A percentile compares a stretch with the other conserved stretches of the same genome.
These are phyloP conservation scores for Chalcosyrphus nemorum DNA, from an alignment of 2,888 invertebrate genomes.

Conservation along the genomic window DNA sequence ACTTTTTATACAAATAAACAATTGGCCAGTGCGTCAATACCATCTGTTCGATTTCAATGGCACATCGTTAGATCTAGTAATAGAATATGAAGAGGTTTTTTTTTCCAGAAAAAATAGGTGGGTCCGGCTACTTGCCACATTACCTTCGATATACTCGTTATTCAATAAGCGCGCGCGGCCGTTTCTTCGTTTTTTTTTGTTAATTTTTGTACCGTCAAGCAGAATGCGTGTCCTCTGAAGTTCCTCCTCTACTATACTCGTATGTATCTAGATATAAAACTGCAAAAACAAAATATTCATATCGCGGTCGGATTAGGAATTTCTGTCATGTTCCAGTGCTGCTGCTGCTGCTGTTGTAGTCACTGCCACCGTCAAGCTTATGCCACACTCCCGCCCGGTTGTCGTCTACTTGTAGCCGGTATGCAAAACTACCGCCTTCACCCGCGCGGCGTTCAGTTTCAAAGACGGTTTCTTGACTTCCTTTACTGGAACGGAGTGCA, in stretches of 20 bases:
- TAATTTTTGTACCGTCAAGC: conserved; percentile 11
- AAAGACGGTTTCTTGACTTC: conserved; percentile 51
- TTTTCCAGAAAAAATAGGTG: conserved; percentile 19
- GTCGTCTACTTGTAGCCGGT: conserved; percentile 50
- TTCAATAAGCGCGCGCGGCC: conserved; percentile 29
- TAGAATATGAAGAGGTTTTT: conserved; percentile 36
- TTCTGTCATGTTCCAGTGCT: conserved; percentile 69
- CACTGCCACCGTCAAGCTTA: conserved; percentile 32
- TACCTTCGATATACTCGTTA: conserved; percentile 63
- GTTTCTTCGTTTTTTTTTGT: conserved; percentile 14
- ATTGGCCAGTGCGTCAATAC: conserved; percentile 60
- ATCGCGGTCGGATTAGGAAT: conserved; percentile 71
- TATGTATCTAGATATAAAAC: conserved; percentile 60
- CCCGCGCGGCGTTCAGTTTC: conserved; percentile 15
- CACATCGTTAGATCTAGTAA: conserved; percentile 65
- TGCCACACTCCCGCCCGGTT: conserved; percentile 43
- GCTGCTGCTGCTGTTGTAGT: conserved; percentile 6
- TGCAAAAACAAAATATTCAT: conserved; percentile 65
- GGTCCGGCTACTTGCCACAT: conserved; percentile 26
- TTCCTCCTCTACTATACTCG: conserved; percentile 49
- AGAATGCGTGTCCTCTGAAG: conserved; percentile 55
- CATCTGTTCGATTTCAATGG: conserved; percentile 71
- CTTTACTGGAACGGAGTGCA: conserved; percentile 25
- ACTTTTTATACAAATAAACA: conserved; percentile 57
- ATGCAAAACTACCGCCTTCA: conserved; percentile 66